Conservation (phyloP, 2,888 invertebrate species). For the Diplolepis rosae region DNA sequence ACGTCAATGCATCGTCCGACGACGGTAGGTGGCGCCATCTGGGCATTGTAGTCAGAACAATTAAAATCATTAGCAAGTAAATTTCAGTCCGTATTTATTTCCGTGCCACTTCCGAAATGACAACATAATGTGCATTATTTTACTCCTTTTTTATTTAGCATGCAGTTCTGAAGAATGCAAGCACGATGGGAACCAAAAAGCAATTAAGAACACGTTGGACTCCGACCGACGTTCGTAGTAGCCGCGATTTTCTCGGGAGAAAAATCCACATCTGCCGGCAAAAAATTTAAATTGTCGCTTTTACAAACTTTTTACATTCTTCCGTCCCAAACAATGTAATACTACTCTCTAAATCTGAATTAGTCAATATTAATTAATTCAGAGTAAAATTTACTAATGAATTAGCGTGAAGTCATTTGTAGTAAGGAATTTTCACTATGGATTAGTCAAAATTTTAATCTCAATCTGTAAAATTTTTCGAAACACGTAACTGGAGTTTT, state of each 20-base stretch:
- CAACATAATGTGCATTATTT: slow-evolving; percentile 32
- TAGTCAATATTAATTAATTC: too few species aligned
- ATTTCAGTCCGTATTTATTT: slow-evolving; percentile 31
- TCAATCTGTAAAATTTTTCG: too few species aligned
- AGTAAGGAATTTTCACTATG: too few species aligned
- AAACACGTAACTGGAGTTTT: too few species aligned
- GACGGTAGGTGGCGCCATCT: slow-evolving; percentile 66
- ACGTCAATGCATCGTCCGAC: slow-evolving; percentile 63
- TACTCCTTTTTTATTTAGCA: neutral
- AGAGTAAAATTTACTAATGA: too few species aligned
- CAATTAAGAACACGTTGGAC: slow-evolving; percentile 46
- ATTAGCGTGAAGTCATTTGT: too few species aligned
- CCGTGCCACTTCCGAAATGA: slow-evolving; percentile 51
- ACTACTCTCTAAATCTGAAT: too few species aligned
- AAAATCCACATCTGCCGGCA: slow-evolving; percentile 35
- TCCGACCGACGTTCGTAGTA: slow-evolving; percentile 21
- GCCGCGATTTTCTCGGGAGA: slow-evolving; percentile 39
- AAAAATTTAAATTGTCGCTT: slow-evolving; percentile 37
- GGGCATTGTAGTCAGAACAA: slow-evolving; percentile 38
- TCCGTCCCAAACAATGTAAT: slow-evolving; percentile 5
- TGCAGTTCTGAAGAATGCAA: slow-evolving; percentile 11
- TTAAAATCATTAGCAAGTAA: slow-evolving; percentile 38
- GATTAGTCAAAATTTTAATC: too few species aligned
- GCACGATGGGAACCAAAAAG: slow-evolving; percentile 41
- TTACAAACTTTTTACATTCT: slow-evolving; percentile 42